Base-by-base conservation (phyloP, 1,140 invertebrate genomes). In the Musca vetustissima region DNA sequence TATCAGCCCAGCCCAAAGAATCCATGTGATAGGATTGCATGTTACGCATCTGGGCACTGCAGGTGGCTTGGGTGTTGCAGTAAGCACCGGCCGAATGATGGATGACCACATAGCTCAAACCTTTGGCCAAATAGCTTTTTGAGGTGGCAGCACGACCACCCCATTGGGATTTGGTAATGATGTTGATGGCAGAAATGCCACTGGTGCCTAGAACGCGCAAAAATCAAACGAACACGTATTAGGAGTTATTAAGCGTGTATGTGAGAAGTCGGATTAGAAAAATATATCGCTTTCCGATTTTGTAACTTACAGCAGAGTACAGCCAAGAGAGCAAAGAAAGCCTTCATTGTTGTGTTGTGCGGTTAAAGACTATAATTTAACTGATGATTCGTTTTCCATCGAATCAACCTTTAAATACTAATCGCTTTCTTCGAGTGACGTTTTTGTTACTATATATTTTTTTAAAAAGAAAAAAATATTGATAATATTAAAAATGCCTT, bases 91-190 rank as follows among this genome's bases (percentile, higher is more conserved):
- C 86, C 0, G 88, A 88, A 74, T 92, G 91, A 82, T 91, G 90
- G 64, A 92, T 89, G 49, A 93, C 88, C 1, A 91, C 89, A 66
- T 87, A 90, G 1, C 86, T 85, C 1, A 91, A 87, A 4, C 91
- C 89, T n/a, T 80, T 83, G 2, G 69, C 47, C 73, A 91, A 80
- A 1, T 73, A 71, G 15, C 70, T 72, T 1, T 72, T 73, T 3
- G 77, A 25, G 1, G 74, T 81, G 0, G 89, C 83, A 0, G 83
- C 76, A 57, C 86, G 80, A 9, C 88, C 89, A 6, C 82, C 75
- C 90, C 90, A 91, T 67, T 85, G 81, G 2, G 79, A 72, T 8
- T 89, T 84, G 3, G 76, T 59, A 8, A 89, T 83, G 50, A 87
- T 68, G 32, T 8, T 66, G 6, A 70, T 57, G n/a, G n/a, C 61